Evolutionary conservation across 2,888 invertebrate species (phyloP).

Genomic region (Sepiola atlantica): DNA sequence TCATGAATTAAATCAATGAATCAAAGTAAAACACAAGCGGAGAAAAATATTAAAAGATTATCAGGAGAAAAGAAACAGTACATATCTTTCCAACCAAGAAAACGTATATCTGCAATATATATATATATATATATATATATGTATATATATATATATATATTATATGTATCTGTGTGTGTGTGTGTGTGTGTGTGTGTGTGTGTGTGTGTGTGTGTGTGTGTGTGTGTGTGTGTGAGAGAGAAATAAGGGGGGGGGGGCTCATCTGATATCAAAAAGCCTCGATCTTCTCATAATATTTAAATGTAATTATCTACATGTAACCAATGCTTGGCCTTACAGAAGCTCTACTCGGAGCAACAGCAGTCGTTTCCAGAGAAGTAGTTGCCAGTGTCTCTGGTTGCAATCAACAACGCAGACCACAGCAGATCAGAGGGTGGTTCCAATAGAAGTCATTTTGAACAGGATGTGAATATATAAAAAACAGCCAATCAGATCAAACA

Average conservation of each 20-base stretch:
- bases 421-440: background rate
- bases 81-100: too few species aligned
- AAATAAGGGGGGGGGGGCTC: background rate
- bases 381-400: background rate
- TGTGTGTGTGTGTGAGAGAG: background rate
- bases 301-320: background rate
- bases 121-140: background rate
- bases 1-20: too few species aligned
- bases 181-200: too few species aligned
- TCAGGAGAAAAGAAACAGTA: too few species aligned
- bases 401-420: background rate
- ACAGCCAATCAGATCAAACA: background rate
- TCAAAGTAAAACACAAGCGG: too few species aligned
- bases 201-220: background rate
- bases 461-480: background rate
- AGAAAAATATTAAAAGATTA: too few species aligned
- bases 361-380: background rate
- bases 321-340: background rate
- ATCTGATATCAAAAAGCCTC: background rate
- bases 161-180: background rate
- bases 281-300: conserved; percentile 32
- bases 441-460: background rate
- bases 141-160: background rate
- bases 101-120: too few species aligned
- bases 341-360: background rate